Base-by-base conservation (phyloP, 53 echinoderm and acorn worm genomes). In the Stichopus horrens region DNA sequence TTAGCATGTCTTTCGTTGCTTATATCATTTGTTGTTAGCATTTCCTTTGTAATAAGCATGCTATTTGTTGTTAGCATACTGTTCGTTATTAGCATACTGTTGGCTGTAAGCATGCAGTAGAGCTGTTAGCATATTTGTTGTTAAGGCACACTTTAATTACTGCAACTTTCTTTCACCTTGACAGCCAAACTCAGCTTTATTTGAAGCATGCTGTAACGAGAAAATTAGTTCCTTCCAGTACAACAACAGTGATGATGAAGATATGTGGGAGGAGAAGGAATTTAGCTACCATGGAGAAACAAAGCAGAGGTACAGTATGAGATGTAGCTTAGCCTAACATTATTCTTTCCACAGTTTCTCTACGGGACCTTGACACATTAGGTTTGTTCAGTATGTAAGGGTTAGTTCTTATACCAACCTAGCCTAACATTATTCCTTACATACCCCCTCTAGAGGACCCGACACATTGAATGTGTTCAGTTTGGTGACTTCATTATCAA, bases 161-260 rank as follows among this genome's bases (percentile, higher is more conserved):
- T 37, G 0, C 37, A 37, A 37, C 37, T 37, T 37, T 82, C 58
- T 16, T 66, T 53, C 37, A 75, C 21, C 56, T 23, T 58, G 23
- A 23, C 94, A 97, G 98, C 98, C 98, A 37, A 97, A 97, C 86
- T 97, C 99, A 16, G 98, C 99, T 9, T 93, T 98, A 81, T 98
- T 98, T 92, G 99, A 98, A 86, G 98, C 99, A 23, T 98, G 99
- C 77, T 98, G 99, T 87, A 98, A 98, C 90, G 99, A 98, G 83
- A 96, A 94, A 86, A 95, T 98, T 74, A 93, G 90, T 80, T 91
- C 94, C 56, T 97, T 97, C 57, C 95, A 97, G 52, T 96, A 96
- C 58, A 96, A 92, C 88, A 95, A 94, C 86, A 93, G 94, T 75
- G 86, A 86, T 63, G 99, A 98, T 75, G 99, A 98, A 71, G 95